Evolutionary conservation across 2,113 vertebrate species (phyloP), one percentile per base, ranked within the genome.

Genomic region (Symphodus melops): DNA sequence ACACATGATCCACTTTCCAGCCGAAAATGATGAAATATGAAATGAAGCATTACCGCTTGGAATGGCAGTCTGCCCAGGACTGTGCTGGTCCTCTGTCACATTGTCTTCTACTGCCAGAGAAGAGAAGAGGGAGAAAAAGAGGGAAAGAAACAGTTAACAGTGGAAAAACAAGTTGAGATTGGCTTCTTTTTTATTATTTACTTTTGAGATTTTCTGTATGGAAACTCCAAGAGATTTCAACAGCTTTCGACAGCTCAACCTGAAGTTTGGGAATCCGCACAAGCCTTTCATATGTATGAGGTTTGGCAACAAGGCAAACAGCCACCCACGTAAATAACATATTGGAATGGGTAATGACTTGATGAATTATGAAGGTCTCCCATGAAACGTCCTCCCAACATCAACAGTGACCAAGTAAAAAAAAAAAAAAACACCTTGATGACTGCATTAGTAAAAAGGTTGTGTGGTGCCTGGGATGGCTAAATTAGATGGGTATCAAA

Each of bases 51-150:
- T 94, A 94, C 95, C 96, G 94, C 93, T 94, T 90, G 94, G 94
- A 93, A 94, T 92, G 86, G 93, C 93, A 94, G 93, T 87, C 93
- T 94, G 95, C 93, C 94, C 95, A 85, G 93, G 92, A 95, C 95
- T 93, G 75, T 92, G 94, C 91, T 95, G 93, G 82, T 97, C 94
- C 85, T 95, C 94, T 86, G 93, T 94, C 94, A 96, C 95, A 94
- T 93, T 96, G 93, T 96, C 95, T 94, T 95, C 95, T 96, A 96
- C 95, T 96, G 94, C 94, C 93, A 96, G 91, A 91, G 92, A 93
- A 93, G 91, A 93, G 85, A 92, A 57, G 10, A 21, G 44, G 52
- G 64, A 84, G 83, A 91, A 91, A 90, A 83, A 90, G 92, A 82
- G 77, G 84, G 72, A 69, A 87, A 88, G 83, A 89, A 91, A 91